phyloP scores from a whole-genome alignment of 2,797 vertebrate species.

The Diplodus puntazzo region DNA sequence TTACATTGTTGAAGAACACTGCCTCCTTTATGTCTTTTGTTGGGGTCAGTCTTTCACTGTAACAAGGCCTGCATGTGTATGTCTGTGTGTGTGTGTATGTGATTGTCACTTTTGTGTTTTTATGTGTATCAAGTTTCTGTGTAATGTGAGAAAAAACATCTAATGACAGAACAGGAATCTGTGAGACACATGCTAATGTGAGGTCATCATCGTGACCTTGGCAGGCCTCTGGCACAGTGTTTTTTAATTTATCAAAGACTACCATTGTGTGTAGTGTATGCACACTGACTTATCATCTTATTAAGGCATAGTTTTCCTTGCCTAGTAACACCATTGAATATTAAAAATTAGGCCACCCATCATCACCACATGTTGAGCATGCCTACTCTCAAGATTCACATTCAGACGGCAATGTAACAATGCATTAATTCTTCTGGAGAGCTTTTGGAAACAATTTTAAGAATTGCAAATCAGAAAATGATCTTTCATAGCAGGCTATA shows the following conservation, averaged over 20 bases:
- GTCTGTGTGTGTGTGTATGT: too few species aligned
- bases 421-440: neutral
- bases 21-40: conserved; percentile 60
- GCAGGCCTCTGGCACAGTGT: conserved; percentile 11
- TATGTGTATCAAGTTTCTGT: conserved; percentile 28
- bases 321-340: neutral
- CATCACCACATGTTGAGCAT: neutral
- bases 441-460: conserved; percentile 21
- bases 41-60: conserved; percentile 47
- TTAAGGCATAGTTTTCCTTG: neutral
- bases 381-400: neutral
- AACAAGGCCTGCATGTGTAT: conserved; percentile 57
- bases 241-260: conserved; percentile 14
- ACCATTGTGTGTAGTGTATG: conserved; percentile 1
- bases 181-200: conserved; percentile 22
- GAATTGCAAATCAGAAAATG: neutral
- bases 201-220: conserved; percentile 15
- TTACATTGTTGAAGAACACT: conserved; percentile 72
- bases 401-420: conserved; percentile 1
- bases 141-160: conserved; percentile 40
- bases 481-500: neutral
- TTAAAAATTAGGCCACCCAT: neutral
- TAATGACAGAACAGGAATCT: conserved; percentile 18
- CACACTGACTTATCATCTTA: neutral
- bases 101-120: conserved; percentile 9